Evolutionary conservation across 2,888 invertebrate genomes (phyloP).

Genomic region (Xylophagus ater): DNA sequence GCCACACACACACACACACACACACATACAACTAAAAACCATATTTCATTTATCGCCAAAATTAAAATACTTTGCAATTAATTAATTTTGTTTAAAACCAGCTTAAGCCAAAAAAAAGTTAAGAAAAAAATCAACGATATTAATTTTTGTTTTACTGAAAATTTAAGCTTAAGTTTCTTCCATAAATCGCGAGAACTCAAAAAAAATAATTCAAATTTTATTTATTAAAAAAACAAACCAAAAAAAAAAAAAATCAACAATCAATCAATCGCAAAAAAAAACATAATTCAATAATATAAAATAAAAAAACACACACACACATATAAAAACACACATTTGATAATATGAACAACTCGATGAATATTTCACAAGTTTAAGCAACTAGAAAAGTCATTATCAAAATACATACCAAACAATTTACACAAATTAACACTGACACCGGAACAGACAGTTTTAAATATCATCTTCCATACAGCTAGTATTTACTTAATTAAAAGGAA

Average conservation of each 20-base stretch:
- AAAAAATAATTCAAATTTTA: no score
- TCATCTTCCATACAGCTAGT: slow-evolving; percentile 40
- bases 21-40: slow-evolving; percentile 5
- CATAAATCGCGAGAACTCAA: no score
- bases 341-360: no score
- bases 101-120: no score
- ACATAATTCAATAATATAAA: background rate
- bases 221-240: slow-evolving; percentile 1
- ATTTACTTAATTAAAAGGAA: slow-evolving; percentile 22
- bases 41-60: no score
- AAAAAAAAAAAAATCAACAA: slow-evolving; percentile 2
- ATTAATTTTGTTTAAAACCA: no score
- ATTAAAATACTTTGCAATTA: no score
- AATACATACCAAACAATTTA: slow-evolving; percentile 28
- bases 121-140: no score
- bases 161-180: no score
- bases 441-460: slow-evolving; percentile 41
- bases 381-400: slow-evolving; percentile 23
- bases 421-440: slow-evolving; percentile 39
- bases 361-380: slow-evolving; percentile 7
- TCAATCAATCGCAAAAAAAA: background rate
- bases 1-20: slow-evolving; percentile 4
- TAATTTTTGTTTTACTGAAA: no score
- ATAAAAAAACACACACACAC: background rate
- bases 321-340: slow-evolving; percentile 1